Conservation (phyloP, 2,113 vertebrate genomes). For the Chamaetylas fuelleborni region DNA sequence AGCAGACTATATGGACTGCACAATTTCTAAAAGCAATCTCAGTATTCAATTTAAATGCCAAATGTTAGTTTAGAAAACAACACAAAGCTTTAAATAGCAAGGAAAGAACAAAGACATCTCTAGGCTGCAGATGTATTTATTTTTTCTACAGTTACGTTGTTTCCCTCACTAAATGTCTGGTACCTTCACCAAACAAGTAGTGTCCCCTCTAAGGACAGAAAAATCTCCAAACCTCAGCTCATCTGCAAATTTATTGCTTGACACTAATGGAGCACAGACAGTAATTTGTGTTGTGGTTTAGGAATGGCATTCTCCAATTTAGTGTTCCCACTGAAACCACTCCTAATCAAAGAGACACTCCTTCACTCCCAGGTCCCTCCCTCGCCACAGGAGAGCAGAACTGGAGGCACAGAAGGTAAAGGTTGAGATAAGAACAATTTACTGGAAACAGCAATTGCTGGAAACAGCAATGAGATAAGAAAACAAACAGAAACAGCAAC, state of each 20-base stretch:
- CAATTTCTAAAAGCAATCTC: neutral
- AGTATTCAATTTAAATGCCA: neutral
- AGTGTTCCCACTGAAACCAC: neutral
- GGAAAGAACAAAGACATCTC: neutral
- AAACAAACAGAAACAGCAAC: neutral
- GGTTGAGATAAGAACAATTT: neutral
- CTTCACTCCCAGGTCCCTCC: neutral
- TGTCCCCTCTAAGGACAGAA: neutral
- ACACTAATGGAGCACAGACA: neutral
- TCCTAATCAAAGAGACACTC: neutral
- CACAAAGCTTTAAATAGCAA: neutral
- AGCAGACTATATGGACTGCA: neutral
- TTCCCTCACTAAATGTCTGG: neutral
- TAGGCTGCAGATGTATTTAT: neutral
- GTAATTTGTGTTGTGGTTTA: neutral
- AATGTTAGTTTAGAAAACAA: neutral
- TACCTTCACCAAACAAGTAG: neutral
- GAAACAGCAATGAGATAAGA: neutral
- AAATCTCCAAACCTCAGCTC: neutral
- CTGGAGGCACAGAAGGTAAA: neutral
- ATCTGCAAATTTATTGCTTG: conserved; percentile 28
- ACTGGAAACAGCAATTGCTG: neutral
- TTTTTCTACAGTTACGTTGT: neutral
- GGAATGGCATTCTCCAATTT: neutral
- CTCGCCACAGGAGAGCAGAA: neutral